Evolutionary conservation across 2,888 invertebrate genomes (phyloP).

Genomic region (Calliphora vomitoria): DNA sequence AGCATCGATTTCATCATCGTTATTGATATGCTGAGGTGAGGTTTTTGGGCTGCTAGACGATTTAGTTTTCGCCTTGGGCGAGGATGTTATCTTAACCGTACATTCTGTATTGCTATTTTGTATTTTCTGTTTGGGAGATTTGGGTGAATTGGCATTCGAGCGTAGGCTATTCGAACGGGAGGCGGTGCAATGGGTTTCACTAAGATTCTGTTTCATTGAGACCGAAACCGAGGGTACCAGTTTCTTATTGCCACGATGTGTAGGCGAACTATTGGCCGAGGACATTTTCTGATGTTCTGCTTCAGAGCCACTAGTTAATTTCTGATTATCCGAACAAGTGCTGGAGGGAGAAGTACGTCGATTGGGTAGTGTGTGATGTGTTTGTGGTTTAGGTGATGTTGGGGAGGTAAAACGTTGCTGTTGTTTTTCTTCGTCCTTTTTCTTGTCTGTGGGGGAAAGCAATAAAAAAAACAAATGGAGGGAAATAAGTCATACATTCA

Average conservation of each 20-base stretch:
- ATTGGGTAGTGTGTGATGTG: constrained; percentile 65
- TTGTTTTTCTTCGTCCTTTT: constrained; percentile 81
- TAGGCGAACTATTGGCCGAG: constrained; percentile 57
- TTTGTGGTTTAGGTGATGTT: constrained; percentile 76
- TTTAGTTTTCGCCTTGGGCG: constrained; percentile 42
- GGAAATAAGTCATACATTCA: constrained; percentile 59
- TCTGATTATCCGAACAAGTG: constrained; percentile 57
- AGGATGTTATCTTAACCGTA: constrained; percentile 76
- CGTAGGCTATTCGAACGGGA: constrained; percentile 61
- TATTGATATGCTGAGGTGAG: neutral
- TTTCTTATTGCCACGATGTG: constrained; percentile 74
- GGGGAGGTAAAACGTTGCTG: constrained; percentile 79
- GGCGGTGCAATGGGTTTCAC: constrained; percentile 81
- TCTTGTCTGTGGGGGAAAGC: constrained; percentile 79
- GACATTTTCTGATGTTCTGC: constrained; percentile 61
- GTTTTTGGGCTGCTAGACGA: constrained; percentile 20
- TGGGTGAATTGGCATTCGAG: constrained; percentile 72
- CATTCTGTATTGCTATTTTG: constrained; percentile 76
- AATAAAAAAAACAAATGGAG: constrained; percentile 57
- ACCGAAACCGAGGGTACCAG: constrained; percentile 80
- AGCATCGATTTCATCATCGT: constrained; percentile 55
- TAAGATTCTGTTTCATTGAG: constrained; percentile 83
- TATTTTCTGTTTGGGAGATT: constrained; percentile 73
- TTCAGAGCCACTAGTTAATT: constrained; percentile 62
- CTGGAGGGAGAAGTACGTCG: constrained; percentile 64